Evolutionary conservation across 2,888 invertebrate genomes (phyloP).

Genomic region (Orthosia gothica): DNA sequence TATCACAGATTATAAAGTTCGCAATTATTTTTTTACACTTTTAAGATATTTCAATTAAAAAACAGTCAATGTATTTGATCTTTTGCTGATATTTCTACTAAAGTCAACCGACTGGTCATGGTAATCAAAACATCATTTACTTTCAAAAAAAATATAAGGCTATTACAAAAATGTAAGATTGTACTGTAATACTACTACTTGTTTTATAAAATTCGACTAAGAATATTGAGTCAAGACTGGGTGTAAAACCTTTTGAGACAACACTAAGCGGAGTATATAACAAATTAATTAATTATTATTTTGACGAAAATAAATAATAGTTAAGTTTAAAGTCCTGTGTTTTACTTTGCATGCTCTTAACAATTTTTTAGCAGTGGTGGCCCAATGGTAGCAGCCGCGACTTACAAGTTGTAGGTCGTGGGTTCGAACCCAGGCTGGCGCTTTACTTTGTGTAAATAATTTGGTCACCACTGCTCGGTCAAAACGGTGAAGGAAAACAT

Average conservation of each 20-base stretch:
- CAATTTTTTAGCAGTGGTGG: not conserved
- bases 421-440: too few species aligned
- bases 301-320: conserved; percentile 74
- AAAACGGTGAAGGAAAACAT: too few species aligned
- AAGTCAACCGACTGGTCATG: conserved; percentile 12
- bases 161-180: conserved; percentile 3
- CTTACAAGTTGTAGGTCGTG: too few species aligned
- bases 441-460: too few species aligned
- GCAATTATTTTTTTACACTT: too few species aligned
- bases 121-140: conserved; percentile 16
- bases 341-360: conserved; percentile 27
- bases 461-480: too few species aligned
- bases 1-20: too few species aligned
- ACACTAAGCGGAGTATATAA: conserved; percentile 13
- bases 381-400: too few species aligned
- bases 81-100: too few species aligned
- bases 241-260: conserved; percentile 25
- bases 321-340: conserved; percentile 58
- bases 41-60: too few species aligned
- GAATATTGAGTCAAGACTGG: conserved; percentile 49
- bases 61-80: too few species aligned
- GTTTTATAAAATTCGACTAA: conserved; percentile 1
- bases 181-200: conserved; percentile 14
- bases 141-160: conserved; percentile 11
- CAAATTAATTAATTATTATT: conserved; percentile 51